Conservation (phyloP, 2,113 vertebrate species). For the Opisthocomus hoazin region DNA sequence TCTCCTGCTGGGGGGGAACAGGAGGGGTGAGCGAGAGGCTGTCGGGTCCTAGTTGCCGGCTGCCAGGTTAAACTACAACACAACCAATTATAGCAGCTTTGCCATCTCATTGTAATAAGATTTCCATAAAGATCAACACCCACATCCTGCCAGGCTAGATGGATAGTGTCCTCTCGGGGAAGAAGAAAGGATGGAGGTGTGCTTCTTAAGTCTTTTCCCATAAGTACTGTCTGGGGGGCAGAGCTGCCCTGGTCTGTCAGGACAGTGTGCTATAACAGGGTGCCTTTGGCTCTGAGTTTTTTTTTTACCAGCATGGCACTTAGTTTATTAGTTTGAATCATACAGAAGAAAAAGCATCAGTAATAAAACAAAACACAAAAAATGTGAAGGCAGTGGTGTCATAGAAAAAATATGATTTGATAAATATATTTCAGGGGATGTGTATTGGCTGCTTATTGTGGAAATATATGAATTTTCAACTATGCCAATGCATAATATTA, state of each 20-base stretch:
- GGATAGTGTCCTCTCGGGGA: neutral
- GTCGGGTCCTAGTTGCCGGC: too few relatives aligned
- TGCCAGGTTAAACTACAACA: too few relatives aligned
- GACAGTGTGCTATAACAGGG: rapidly evolving
- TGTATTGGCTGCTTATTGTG: neutral
- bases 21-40: too few relatives aligned
- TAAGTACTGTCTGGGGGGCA: neutral
- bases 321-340: neutral
- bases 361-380: neutral
- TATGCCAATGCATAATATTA: neutral
- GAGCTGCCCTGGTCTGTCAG: neutral
- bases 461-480: neutral
- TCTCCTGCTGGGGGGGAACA: too few relatives aligned
- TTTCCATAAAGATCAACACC: neutral
- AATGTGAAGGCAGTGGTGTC: neutral
- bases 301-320: neutral
- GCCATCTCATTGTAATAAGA: neutral
- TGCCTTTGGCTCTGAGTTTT: neutral
- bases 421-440: neutral
- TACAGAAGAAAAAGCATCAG: neutral
- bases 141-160: neutral
- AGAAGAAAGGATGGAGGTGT: neutral
- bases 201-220: neutral
- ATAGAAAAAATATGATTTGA: neutral
- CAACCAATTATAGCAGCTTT: neutral